Evolutionary conservation across 2,113 vertebrate species (phyloP).

Genomic region (Lethenteron camtschaticum): DNA sequence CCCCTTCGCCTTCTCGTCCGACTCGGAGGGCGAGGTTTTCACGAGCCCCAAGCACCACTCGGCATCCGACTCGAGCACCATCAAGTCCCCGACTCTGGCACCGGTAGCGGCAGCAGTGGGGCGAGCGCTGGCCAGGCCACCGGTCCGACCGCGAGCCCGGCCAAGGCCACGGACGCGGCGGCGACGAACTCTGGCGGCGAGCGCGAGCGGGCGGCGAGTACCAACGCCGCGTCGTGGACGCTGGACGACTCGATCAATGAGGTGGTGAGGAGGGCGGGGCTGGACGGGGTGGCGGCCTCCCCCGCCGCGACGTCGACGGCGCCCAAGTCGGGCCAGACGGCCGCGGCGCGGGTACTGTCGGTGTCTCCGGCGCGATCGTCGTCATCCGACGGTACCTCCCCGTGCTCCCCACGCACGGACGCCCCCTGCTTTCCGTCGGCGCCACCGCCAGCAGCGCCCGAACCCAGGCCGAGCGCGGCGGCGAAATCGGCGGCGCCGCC

Average conservation of each 20-base stretch:
- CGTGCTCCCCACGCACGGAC: conserved; percentile 40
- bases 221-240: conserved; percentile 36
- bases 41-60: conserved; percentile 65
- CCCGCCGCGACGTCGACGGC: too few species aligned
- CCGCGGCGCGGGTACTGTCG: too few species aligned
- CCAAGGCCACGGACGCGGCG: conserved; percentile 15
- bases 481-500: conserved; percentile 24
- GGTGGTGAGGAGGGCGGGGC: conserved; percentile 60
- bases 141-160: conserved; percentile 36
- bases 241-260: conserved; percentile 88
- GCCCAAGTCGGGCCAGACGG: too few species aligned
- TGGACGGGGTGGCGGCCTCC: conserved; percentile 15
- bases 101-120: conserved; percentile 31
- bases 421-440: conserved; percentile 37
- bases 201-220: too few species aligned
- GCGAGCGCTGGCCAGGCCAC: conserved; percentile 36
- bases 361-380: conserved; percentile 10
- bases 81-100: conserved; percentile 29
- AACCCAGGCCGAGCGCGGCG: conserved; percentile 55
- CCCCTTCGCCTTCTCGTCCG: conserved; percentile 71
- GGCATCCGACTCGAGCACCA: conserved; percentile 39
- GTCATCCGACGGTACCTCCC: conserved; percentile 26
- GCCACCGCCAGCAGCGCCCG: conserved; percentile 60
- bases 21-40: conserved; percentile 65
- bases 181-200: too few species aligned